Conservation (phyloP, 2,888 invertebrate genomes). For the Latrodectus hesperus region DNA sequence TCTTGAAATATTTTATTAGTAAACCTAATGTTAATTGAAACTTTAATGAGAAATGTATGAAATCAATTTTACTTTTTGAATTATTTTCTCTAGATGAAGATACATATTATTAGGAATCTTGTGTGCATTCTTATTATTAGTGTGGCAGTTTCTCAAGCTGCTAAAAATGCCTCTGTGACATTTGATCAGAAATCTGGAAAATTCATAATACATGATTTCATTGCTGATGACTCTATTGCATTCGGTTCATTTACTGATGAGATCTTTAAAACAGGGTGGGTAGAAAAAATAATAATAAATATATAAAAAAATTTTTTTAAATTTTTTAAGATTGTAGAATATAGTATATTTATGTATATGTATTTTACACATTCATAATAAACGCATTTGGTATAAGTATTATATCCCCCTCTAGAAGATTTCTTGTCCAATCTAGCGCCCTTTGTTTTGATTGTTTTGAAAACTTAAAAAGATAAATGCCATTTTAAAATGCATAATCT, state of each 20-base stretch:
- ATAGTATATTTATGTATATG: too few species aligned
- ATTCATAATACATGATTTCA: conserved; percentile 38
- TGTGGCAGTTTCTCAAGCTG: background rate
- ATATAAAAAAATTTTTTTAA: too few species aligned
- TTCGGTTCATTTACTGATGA: conserved; percentile 57
- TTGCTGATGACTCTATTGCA: conserved; percentile 54
- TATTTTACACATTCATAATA: too few species aligned
- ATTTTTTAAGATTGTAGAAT: too few species aligned
- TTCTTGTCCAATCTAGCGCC: too few species aligned
- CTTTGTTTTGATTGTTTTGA: too few species aligned
- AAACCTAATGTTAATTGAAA: background rate
- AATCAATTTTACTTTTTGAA: background rate
- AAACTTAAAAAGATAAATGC: too few species aligned
- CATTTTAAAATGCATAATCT: too few species aligned
- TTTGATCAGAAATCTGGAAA: conserved; percentile 32
- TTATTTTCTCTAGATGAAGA: conserved; percentile 7
- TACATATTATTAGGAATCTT: background rate
- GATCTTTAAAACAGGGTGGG: conserved; percentile 62
- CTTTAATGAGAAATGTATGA: background rate
- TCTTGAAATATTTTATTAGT: background rate
- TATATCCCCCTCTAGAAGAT: too few species aligned
- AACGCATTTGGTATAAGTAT: too few species aligned
- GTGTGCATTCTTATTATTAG: background rate
- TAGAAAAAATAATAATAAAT: background rate
- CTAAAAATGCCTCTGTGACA: conserved; percentile 60